phyloP scores from a whole-genome alignment of 2,888 invertebrate species.

The Leptura quadrifasciata region DNA sequence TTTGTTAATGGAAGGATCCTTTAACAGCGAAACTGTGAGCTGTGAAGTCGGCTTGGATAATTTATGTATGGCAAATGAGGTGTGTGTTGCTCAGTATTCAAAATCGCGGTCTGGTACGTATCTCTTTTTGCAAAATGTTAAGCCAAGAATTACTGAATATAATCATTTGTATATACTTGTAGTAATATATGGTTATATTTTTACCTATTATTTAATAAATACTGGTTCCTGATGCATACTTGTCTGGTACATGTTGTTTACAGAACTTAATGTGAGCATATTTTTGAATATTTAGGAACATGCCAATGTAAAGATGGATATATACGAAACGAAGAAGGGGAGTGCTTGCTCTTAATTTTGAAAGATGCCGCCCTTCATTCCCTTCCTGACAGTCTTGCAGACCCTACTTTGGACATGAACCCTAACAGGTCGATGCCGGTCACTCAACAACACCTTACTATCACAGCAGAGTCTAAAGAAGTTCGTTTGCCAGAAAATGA shows the following conservation, averaged over 20 bases:
- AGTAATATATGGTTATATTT: no score
- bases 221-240: no score
- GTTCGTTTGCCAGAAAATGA: slow-evolving; percentile 90
- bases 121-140: not conserved
- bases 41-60: slow-evolving; percentile 79
- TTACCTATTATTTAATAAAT: no score
- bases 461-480: slow-evolving; percentile 83
- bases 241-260: not conserved
- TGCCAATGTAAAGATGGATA: slow-evolving; percentile 84
- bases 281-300: slow-evolving; percentile 74
- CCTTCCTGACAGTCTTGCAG: slow-evolving; percentile 61
- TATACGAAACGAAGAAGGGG: slow-evolving; percentile 72
- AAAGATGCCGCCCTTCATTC: slow-evolving; percentile 65
- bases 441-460: slow-evolving; percentile 81
- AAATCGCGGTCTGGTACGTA: slow-evolving; percentile 76
- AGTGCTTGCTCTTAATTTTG: slow-evolving; percentile 64
- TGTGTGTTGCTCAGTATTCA: slow-evolving; percentile 77
- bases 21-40: slow-evolving; percentile 62
- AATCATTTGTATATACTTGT: no score
- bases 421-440: slow-evolving; percentile 71
- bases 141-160: not conserved
- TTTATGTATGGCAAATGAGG: slow-evolving; percentile 82
- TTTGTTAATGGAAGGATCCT: slow-evolving; percentile 73
- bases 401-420: slow-evolving; percentile 60
- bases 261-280: not conserved